phyloP scores from a whole-genome alignment of 2,113 vertebrate genomes.

The Ctenodactylus gundi region DNA sequence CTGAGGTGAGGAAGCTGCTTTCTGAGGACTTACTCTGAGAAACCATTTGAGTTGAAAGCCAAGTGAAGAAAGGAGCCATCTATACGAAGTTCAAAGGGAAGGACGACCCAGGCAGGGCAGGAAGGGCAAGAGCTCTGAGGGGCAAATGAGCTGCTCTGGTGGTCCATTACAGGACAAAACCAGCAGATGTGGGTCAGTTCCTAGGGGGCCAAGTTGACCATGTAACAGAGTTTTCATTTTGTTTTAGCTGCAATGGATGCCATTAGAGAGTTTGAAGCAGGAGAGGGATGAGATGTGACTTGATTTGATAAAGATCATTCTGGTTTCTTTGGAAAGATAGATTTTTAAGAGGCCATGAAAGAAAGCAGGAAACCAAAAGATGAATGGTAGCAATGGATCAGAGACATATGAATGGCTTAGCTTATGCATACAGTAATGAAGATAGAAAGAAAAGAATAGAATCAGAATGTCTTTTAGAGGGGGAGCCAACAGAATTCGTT shows the following conservation, averaged over 20 bases:
- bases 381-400: not conserved
- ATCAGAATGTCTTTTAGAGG: not conserved
- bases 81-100: not conserved
- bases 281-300: not conserved
- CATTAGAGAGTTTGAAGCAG: not conserved
- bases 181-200: rapidly evolving
- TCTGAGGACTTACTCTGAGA: not conserved
- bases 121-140: not conserved
- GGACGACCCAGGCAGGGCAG: not conserved
- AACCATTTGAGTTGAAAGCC: not conserved
- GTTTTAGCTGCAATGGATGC: not conserved
- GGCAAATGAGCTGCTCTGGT: not conserved
- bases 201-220: not conserved
- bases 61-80: not conserved
- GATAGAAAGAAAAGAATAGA: not conserved
- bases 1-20: not conserved
- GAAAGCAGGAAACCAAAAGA: not conserved
- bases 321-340: not conserved
- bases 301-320: not conserved
- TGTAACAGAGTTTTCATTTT: not conserved
- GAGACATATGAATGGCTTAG: not conserved
- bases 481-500: not conserved
- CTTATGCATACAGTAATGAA: not conserved
- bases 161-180: too few relatives aligned
- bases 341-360: not conserved